Evolutionary conservation across 23 tunicate genomes (phyloP).

Genomic region (Ascidia mentula): DNA sequence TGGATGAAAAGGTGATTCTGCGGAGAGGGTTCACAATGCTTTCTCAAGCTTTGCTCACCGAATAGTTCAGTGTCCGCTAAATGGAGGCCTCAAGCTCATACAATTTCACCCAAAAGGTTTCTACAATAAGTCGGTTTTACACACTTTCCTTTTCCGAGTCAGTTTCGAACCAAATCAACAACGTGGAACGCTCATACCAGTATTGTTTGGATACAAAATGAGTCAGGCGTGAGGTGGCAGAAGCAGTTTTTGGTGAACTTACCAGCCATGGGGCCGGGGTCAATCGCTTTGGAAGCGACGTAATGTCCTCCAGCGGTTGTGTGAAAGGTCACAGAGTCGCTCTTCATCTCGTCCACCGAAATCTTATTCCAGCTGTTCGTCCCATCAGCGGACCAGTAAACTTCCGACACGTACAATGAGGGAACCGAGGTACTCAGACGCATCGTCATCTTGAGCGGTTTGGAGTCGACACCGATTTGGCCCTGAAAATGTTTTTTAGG

Average conservation of each 20-base stretch:
- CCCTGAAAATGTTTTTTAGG: neutral
- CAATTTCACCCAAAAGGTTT: no score
- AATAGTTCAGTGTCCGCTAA: no score
- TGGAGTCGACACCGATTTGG: neutral
- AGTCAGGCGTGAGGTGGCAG: no score
- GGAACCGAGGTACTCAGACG: conserved; percentile 15
- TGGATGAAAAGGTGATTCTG: no score
- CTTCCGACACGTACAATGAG: conserved; percentile 29
- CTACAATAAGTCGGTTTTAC: no score
- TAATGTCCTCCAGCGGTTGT: conserved; percentile 67
- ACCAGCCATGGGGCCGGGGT: conserved; percentile 79
- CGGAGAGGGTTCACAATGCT: no score
- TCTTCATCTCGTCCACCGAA: conserved; percentile 5
- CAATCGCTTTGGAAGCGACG: conserved; percentile 51
- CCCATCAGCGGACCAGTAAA: conserved; percentile 47
- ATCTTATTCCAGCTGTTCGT: conserved; percentile 36
- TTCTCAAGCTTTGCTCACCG: no score
- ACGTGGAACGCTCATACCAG: no score
- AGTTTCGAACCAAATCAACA: no score
- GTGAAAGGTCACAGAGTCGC: conserved; percentile 26
- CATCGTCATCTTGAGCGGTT: neutral
- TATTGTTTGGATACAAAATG: no score
- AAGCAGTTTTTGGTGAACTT: conserved; percentile 5
- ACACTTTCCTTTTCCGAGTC: no score
- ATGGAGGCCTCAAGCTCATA: no score